Evolutionary conservation across 1,140 invertebrate genomes (phyloP), one percentile per base, ranked within the genome.

Genomic region (Lasaia peninsularis): DNA sequence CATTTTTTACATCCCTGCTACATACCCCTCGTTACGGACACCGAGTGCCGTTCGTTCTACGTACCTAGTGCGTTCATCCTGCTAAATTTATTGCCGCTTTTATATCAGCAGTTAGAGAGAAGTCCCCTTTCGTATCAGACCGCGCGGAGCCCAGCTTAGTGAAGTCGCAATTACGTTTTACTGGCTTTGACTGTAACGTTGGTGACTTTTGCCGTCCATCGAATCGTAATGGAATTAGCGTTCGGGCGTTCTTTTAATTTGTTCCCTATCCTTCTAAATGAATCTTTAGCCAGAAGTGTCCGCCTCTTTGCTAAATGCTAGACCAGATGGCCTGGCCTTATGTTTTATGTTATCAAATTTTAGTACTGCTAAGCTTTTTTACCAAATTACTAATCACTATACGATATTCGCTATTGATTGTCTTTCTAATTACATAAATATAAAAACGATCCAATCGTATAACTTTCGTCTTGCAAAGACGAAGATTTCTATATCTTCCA

Each of bases 81-180:
- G 80, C 76, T 84, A 85, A 88, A 88, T 88, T 88, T 88, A 88
- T 88, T 84, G 81, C 78, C 74, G 83, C 85, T 86, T 88, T 86
- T 88, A 86, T 88, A 88, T 86, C 81, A 85, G 79, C 77, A 80
- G 83, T 82, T 82, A 84, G 80, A 70, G 79, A 74, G 78, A 75
- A 77, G 80, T 75, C 80, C 85, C 82, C 78, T 86, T 84, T 75
- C 73, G 80, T 85, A 85, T 86, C 83, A 78, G 79, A 69, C 75
- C 73, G 72, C 76, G 75, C 78, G 81, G 77, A 84, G 71, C 83
- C 86, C 79, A 73, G 86, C 86, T 88, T 88, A 88, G 78, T 86
- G 73, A 83, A 88, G 76, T 88, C 77, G 86, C 83, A 86, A 88
- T 88, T 88, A 86, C 86, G 83, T 82, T 88, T 86, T 86, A 78